A percentile compares a stretch with the other conserved stretches of the same genome.
Conservation (phyloP, 2,888 invertebrate genomes). For the Dryobota labecula region DNA sequence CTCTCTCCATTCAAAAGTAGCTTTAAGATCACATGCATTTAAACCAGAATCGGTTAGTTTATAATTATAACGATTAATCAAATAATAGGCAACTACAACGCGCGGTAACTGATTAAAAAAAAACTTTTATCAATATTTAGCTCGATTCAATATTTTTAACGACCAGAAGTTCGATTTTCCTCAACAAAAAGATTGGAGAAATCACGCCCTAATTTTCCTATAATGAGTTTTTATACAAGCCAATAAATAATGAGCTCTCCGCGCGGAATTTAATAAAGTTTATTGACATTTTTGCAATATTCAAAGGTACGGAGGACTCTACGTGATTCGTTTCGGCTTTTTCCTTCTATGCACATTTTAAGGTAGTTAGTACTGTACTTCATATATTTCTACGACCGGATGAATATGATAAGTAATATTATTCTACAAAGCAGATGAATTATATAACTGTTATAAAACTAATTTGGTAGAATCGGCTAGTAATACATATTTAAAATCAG, state of each 20-base stretch:
- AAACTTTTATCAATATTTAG: constrained; percentile 1
- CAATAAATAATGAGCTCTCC: constrained; percentile 5
- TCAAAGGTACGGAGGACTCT: constrained; percentile 6
- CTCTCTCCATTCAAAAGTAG: neutral
- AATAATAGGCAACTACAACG: neutral
- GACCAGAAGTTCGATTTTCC: constrained; percentile 10
- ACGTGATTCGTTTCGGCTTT: neutral
- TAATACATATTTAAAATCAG: constrained; percentile 62
- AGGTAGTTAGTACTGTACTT: constrained; percentile 21
- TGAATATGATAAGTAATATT: constrained; percentile 22
- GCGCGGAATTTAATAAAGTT: neutral
- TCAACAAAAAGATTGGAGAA: constrained; percentile 15
- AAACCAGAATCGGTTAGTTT: neutral
- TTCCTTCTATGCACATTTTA: neutral
- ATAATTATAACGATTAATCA: neutral
- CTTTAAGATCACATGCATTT: neutral
- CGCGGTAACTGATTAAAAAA: neutral
- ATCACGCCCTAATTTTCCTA: constrained; percentile 19
- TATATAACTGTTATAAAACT: constrained; percentile 41
- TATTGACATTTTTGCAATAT: constrained; percentile 5
- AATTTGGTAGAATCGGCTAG: constrained; percentile 38
- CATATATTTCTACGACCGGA: constrained; percentile 14
- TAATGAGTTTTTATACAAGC: neutral
- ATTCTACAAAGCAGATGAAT: constrained; percentile 34
- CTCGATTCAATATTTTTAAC: neutral